phyloP scores from a whole-genome alignment of 2,113 vertebrate species.

The Anarrhichthys ocellatus region DNA sequence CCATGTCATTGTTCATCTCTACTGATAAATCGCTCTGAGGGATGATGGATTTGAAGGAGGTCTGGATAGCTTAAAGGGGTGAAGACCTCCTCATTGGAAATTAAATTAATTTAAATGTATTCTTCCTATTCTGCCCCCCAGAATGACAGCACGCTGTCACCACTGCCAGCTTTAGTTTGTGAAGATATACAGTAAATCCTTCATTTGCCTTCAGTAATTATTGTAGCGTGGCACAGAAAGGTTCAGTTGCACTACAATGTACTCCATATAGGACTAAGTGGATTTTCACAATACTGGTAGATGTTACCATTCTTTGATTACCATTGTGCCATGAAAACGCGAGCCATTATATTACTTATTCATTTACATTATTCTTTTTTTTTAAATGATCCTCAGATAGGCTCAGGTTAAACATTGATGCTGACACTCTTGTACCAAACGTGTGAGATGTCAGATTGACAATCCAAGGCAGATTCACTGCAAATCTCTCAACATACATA shows the following conservation, averaged over 20 bases:
- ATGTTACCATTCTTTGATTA: not conserved
- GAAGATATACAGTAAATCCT: not conserved
- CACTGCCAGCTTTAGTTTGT: not conserved
- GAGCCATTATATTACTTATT: not conserved
- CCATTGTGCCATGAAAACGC: not conserved
- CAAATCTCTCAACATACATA: not conserved
- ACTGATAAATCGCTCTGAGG: conserved; percentile 42
- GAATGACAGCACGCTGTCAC: not conserved
- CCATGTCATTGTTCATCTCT: conserved; percentile 25
- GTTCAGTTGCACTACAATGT: not conserved
- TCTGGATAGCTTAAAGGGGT: conserved; percentile 18
- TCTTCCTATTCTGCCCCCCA: not conserved
- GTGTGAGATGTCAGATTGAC: not conserved
- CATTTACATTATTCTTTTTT: not conserved
- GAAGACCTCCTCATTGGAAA: conserved; percentile 27
- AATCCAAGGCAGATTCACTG: not conserved
- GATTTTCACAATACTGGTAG: not conserved
- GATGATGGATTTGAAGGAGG: conserved; percentile 42
- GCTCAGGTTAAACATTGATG: not conserved
- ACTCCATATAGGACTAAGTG: not conserved
- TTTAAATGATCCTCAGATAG: not conserved
- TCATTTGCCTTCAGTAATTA: not conserved
- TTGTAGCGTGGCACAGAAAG: not conserved
- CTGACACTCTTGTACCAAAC: not conserved
- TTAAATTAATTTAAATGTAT: not conserved